A percentile compares a stretch with the other conserved stretches of the same genome.
These are phyloP conservation scores for Geodia barretti DNA, from an alignment of 37 sponge, comb jelly and placozoan genomes.

Conservation along the genomic window DNA sequence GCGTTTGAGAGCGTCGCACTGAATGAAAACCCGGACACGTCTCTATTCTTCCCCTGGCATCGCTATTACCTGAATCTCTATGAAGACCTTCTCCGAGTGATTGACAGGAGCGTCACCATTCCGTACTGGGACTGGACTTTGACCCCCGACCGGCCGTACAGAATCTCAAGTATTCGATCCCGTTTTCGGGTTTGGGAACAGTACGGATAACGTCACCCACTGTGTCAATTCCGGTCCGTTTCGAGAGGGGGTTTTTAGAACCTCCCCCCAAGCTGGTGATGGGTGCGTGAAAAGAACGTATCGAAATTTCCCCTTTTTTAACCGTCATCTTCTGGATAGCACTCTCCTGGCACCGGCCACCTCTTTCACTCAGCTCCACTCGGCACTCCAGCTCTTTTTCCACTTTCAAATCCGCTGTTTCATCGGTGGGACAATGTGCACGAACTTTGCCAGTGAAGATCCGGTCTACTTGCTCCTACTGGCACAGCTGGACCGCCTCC, in stretches of 20 bases:
- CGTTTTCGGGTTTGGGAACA: conserved; percentile 60
- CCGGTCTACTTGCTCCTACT: conserved; percentile 57
- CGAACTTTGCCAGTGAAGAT: conserved; percentile 51
- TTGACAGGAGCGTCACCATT: conserved; percentile 51
- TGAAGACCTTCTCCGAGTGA: conserved; percentile 63
- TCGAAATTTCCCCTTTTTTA: not conserved
- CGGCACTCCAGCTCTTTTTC: conserved; percentile 14
- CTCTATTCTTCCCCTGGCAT: conserved; percentile 66
- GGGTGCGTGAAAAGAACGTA: conserved; percentile 57
- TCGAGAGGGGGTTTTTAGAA: conserved; percentile 28
- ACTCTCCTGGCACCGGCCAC: conserved; percentile 26
- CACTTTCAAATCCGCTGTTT: conserved; percentile 38
- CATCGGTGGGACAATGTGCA: conserved; percentile 71
- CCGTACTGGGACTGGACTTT: conserved; percentile 83
- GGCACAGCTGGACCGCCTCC: conserved; percentile 40
- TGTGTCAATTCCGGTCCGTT: conserved; percentile 74
- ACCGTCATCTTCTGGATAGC: not conserved
- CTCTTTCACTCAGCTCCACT: conserved; percentile 23
- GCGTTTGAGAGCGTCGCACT: conserved; percentile 33
- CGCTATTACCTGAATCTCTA: conserved; percentile 76
- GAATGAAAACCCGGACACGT: not conserved
- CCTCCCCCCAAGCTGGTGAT: conserved; percentile 17
- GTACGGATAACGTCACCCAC: conserved; percentile 5
- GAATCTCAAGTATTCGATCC: conserved; percentile 49
- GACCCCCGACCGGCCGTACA: conserved; percentile 28